A percentile compares a stretch with the other conserved stretches of the same genome.
Evolutionary conservation across 30 jellyfish, hydroid and myxozoan genomes (phyloP).

Genomic region (Aurelia coerulea): DNA sequence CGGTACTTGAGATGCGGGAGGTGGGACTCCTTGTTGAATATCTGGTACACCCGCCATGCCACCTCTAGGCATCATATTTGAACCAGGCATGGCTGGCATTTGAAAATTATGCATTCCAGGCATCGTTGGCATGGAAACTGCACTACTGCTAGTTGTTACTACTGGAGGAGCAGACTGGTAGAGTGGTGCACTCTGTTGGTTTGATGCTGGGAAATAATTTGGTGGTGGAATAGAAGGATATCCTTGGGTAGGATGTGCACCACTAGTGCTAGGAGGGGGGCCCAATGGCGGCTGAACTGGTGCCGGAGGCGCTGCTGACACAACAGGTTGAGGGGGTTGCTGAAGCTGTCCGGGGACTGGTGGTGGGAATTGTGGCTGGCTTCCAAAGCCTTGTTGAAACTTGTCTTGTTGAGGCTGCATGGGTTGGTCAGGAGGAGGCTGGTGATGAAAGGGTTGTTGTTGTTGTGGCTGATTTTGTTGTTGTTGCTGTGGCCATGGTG

Average conservation of each 20-base stretch:
- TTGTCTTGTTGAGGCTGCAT: too few species aligned
- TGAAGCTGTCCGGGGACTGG: slow-evolving; percentile 23
- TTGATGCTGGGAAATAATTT: background rate
- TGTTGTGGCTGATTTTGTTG: slow-evolving; percentile 12
- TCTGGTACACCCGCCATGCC: background rate
- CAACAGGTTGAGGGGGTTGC: background rate
- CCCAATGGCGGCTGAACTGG: background rate
- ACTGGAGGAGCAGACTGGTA: slow-evolving; percentile 33
- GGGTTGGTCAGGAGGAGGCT: background rate
- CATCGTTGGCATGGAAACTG: slow-evolving; percentile 38
- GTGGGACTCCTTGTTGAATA: slow-evolving; percentile 26
- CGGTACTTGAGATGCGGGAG: slow-evolving; percentile 1
- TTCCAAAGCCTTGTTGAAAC: too few species aligned
- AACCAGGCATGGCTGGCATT: slow-evolving; percentile 25
- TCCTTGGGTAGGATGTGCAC: background rate
- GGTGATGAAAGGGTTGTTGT: slow-evolving; percentile 20
- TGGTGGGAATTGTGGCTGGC: background rate
- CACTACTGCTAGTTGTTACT: slow-evolving; percentile 13
- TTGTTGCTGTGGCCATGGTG: slow-evolving; percentile 34
- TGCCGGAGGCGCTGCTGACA: background rate
- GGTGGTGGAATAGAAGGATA: slow-evolving; percentile 29
- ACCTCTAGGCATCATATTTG: slow-evolving; percentile 17
- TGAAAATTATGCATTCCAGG: slow-evolving; percentile 48
- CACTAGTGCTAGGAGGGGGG: background rate
- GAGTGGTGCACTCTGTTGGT: background rate